A percentile compares a stretch with the other conserved stretches of the same genome.
Evolutionary conservation across 1,140 invertebrate species (phyloP).

Genomic region (Atta colombica): DNA sequence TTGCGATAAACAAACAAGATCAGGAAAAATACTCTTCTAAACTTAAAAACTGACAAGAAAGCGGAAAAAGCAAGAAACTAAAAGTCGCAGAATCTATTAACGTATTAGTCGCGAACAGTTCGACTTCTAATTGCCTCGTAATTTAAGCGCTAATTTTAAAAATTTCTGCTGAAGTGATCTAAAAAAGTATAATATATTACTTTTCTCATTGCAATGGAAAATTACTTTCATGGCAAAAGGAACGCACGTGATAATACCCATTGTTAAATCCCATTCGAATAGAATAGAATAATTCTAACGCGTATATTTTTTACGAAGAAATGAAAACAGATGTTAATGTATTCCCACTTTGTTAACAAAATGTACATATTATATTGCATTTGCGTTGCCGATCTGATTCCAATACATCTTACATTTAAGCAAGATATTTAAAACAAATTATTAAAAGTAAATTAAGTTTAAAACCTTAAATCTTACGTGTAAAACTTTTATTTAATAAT

Average conservation of each 20-base stretch:
- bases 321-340: conserved; percentile 36
- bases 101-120: not conserved
- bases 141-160: conserved; percentile 5
- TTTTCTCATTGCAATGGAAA: conserved; percentile 29
- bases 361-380: conserved; percentile 17
- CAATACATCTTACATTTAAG: not conserved
- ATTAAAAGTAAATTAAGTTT: conserved; percentile 1
- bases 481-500: not conserved
- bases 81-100: not conserved
- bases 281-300: conserved; percentile 13
- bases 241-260: not conserved
- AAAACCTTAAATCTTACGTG: not conserved
- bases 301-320: conserved; percentile 2
- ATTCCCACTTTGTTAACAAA: conserved; percentile 9
- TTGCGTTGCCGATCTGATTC: conserved; percentile 11
- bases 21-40: not conserved
- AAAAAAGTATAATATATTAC: not conserved
- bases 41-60: not conserved
- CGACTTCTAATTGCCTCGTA: not conserved
- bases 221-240: not conserved
- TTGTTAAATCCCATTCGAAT: not conserved
- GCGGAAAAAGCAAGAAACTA: not conserved
- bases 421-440: not conserved
- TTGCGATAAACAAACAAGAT: not conserved
- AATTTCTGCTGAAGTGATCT: not conserved